Percentiles rank a stretch among this genome's conserved stretches.
Conservation (phyloP, 2,797 vertebrate species). For the Halcyon leucocephala region DNA sequence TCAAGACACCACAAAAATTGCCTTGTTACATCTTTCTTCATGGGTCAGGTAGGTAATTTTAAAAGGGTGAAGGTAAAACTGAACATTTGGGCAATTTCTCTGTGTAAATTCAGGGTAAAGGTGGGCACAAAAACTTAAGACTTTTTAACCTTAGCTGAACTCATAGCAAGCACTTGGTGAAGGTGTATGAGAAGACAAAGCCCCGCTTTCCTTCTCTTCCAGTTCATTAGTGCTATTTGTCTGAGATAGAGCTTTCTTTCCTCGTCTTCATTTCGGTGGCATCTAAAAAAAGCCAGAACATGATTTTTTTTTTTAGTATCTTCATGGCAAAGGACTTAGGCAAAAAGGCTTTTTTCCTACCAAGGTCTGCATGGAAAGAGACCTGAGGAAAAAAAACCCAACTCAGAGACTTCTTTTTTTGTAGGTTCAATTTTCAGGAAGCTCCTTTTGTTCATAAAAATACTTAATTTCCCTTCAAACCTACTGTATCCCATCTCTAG, state of each 20-base stretch:
- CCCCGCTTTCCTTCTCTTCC: neutral
- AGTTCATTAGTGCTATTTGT: conserved; percentile 1
- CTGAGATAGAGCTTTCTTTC: conserved; percentile 6
- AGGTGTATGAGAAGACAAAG: neutral
- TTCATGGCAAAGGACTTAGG: neutral
- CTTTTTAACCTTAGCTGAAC: neutral
- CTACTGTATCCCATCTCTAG: neutral
- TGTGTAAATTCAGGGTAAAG: neutral
- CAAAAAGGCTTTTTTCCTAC: neutral
- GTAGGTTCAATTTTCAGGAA: neutral
- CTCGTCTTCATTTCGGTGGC: conserved; percentile 14
- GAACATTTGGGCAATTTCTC: neutral
- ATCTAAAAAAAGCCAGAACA: neutral
- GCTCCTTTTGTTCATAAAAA: neutral
- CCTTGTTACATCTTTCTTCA: neutral
- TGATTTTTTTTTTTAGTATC: conserved; percentile 1
- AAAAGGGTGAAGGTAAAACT: neutral
- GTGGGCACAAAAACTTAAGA: neutral
- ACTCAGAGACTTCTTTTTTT: neutral
- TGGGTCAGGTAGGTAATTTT: neutral
- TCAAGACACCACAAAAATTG: neutral
- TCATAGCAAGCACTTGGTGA: neutral
- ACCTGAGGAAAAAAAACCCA: neutral
- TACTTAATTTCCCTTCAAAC: neutral
- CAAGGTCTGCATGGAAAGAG: neutral